Conservation (phyloP, 2,888 invertebrate species). For the Busseola fusca region DNA sequence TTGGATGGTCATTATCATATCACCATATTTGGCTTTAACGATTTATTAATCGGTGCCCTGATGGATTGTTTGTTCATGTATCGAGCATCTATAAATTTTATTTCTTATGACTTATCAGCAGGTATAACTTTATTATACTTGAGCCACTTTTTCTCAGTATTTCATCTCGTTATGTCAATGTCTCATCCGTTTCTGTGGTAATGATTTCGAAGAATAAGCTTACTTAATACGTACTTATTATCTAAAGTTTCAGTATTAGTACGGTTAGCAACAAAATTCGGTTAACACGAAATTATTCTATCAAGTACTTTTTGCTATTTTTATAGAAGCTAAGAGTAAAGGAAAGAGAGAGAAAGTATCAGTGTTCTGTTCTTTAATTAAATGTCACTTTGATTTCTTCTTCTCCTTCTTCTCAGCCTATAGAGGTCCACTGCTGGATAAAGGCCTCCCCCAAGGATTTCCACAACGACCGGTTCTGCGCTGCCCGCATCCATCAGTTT, state of each 20-base stretch:
- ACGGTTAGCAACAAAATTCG: too few species aligned
- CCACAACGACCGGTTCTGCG: too few species aligned
- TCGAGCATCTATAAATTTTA: constrained; percentile 29
- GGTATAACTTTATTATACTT: constrained; percentile 31
- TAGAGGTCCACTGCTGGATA: too few species aligned
- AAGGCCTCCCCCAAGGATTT: too few species aligned
- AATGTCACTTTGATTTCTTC: too few species aligned
- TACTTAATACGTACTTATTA: background rate
- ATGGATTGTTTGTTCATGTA: constrained; percentile 61
- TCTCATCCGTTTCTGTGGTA: constrained; percentile 2
- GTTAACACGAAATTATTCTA: too few species aligned
- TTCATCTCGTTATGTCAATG: constrained; percentile 18
- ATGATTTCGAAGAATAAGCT: constrained; percentile 10
- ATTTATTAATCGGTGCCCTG: constrained; percentile 69
- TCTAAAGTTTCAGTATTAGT: background rate
- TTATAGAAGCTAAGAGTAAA: too few species aligned
- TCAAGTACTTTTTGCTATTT: too few species aligned
- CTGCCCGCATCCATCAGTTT: too few species aligned
- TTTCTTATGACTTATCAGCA: constrained; percentile 33
- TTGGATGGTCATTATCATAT: constrained; percentile 71
- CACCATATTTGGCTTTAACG: constrained; percentile 72
- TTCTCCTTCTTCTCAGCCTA: too few species aligned
- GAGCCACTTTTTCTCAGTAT: constrained; percentile 22
- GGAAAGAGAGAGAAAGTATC: too few species aligned
- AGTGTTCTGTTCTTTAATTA: too few species aligned